These are phyloP conservation scores for Helicoverpa assulta DNA, from an alignment of 2,888 invertebrate genomes.

Conservation along the genomic window DNA sequence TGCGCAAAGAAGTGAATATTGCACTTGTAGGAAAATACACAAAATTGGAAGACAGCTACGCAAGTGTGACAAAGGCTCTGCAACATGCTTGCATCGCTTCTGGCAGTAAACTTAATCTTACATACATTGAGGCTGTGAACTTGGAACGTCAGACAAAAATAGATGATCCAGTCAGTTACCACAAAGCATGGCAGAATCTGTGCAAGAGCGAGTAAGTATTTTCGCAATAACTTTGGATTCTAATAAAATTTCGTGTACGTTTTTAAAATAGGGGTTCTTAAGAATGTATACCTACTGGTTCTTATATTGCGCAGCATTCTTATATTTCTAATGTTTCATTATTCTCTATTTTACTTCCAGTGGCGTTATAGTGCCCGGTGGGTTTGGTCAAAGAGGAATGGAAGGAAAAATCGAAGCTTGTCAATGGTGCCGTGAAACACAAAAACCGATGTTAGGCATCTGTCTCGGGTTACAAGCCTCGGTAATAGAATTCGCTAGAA, in stretches of 20 bases:
- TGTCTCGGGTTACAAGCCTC: constrained; percentile 99
- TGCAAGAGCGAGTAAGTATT: constrained; percentile 95
- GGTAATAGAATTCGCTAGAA: constrained; percentile 98
- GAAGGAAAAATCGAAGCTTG: constrained; percentile 99
- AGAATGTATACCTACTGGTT: no score
- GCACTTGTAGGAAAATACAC: constrained; percentile 99
- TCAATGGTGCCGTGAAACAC: constrained; percentile 97
- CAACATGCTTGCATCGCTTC: constrained; percentile 97
- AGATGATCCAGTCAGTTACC: constrained; percentile 95
- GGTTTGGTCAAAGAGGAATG: constrained; percentile 98
- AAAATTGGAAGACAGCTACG: constrained; percentile 98
- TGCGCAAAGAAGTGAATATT: constrained; percentile 96
- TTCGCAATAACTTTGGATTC: not conserved
- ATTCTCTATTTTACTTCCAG: constrained; percentile 81
- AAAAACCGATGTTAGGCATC: constrained; percentile 98
- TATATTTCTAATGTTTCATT: not conserved
- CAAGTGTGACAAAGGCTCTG: constrained; percentile 98
- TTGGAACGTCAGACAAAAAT: constrained; percentile 94
- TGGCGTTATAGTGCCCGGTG: constrained; percentile 98
- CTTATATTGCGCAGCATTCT: no score
- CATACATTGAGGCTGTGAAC: constrained; percentile 97
- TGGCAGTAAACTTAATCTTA: constrained; percentile 95
- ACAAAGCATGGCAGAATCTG: constrained; percentile 97
- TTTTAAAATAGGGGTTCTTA: not conserved
- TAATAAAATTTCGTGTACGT: not conserved